Conservation (phyloP, 2,888 invertebrate species). For the Stenotaenia linearis region DNA sequence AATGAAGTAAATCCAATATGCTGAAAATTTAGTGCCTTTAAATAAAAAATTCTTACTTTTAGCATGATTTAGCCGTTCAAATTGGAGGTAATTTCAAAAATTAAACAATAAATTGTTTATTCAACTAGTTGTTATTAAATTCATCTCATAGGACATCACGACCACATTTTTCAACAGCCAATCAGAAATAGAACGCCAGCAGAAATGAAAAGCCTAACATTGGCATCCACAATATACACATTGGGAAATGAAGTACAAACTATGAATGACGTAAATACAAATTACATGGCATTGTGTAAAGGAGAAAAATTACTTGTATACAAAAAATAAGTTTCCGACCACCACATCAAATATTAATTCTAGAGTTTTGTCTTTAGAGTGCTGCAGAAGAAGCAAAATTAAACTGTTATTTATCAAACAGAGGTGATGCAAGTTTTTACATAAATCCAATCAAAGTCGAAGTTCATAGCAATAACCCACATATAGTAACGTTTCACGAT, state of each 20-base stretch:
- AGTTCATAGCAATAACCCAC: conserved; percentile 40
- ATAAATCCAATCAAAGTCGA: conserved; percentile 44
- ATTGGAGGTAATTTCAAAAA: background rate
- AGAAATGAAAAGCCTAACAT: background rate
- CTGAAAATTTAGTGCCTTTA: too few relatives aligned
- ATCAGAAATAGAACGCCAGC: background rate
- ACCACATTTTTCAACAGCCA: conserved; percentile 7
- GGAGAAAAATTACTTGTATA: conserved; percentile 31
- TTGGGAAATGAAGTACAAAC: background rate
- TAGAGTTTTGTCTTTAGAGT: background rate
- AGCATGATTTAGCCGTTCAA: background rate
- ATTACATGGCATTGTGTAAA: conserved; percentile 34
- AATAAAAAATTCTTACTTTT: too few relatives aligned
- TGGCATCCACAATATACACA: too few relatives aligned
- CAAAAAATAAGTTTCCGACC: too few relatives aligned
- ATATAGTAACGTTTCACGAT: conserved; percentile 42
- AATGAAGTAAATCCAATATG: background rate
- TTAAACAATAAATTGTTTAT: background rate
- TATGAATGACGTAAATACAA: background rate
- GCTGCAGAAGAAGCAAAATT: conserved; percentile 37
- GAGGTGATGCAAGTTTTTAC: conserved; percentile 38
- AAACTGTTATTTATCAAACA: conserved; percentile 41
- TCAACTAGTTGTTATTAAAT: background rate
- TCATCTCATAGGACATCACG: background rate
- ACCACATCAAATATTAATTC: background rate